Base-by-base conservation (phyloP, 2,797 vertebrate genomes). In the Uromys caudimaculatus region DNA sequence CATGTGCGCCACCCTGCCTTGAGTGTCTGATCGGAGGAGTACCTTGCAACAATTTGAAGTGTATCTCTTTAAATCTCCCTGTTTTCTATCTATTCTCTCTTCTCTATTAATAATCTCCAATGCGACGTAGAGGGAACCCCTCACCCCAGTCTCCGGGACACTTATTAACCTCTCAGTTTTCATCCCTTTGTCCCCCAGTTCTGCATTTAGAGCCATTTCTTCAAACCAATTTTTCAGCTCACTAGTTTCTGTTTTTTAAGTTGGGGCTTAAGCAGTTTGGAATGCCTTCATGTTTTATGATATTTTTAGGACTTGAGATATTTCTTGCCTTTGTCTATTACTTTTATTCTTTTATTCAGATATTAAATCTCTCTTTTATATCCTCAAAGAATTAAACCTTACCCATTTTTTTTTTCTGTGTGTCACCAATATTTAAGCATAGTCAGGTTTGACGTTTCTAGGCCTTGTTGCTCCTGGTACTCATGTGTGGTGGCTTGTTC, bases 161-260 rank as follows among this genome's bases (percentile, higher is more conserved):
- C 27, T 83, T 50, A 73, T 69, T 93, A 75, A 92, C 76, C 50
- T 50, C n/a, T 69, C 16, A 71, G 77, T 67, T 89, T 92, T 62
- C 10, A 24, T 93, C 60, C 60, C 19, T 81, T 78, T 94, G 47
- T 91, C 47, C 87, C 67, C 60, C 32, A 13, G 50, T 89, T 52
- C 54, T 89, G 23, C 47, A 75, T 91, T 87, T 67, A 56, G 47
- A 88, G 6, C 41, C 54, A 69, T 67, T 87, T 95, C 85, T 96
- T 94, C 10, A 96, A 96, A 94, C 95, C 47, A 38, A 13, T 94
- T 95, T 96, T 82, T 44, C 21, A 86, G 10, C 82, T 95, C 47
- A 91, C 84, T 87, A 35, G 76, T 90, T 93, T 95, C 78, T 56
- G 78, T 86, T 86, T 44, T 44, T 96, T 89, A 60, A 95, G 77